Evolutionary conservation across 2,797 vertebrate species (phyloP).

Genomic region (Sebastes alutus): DNA sequence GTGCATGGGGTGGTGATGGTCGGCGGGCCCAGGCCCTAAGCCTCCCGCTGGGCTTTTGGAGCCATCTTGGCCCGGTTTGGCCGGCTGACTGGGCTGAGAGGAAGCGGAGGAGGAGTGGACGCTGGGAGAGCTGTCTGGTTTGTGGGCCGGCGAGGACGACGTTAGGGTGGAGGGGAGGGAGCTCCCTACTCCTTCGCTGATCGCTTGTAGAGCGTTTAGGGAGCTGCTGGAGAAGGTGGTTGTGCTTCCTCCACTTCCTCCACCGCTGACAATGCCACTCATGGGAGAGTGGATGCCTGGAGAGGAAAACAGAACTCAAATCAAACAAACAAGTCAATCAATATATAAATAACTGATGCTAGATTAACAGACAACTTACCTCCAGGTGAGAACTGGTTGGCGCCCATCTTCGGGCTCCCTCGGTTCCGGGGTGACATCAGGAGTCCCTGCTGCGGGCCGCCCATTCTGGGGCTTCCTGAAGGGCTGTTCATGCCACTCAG

Average conservation of each 20-base stretch:
- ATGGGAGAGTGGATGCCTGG: constrained; percentile 94
- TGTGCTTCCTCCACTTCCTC: constrained; percentile 82
- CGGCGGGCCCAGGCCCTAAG: constrained; percentile 79
- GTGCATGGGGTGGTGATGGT: constrained; percentile 75
- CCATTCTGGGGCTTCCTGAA: constrained; percentile 90
- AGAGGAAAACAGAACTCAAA: background rate
- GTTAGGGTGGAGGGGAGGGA: constrained; percentile 91
- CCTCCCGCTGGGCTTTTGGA: constrained; percentile 89
- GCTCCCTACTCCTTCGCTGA: constrained; percentile 96
- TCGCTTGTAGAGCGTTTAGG: constrained; percentile 95
- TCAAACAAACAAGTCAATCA: background rate
- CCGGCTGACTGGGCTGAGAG: constrained; percentile 80
- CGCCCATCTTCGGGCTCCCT: constrained; percentile 94
- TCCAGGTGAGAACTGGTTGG: constrained; percentile 95
- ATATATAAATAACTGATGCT: background rate
- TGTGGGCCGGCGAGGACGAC: constrained; percentile 90
- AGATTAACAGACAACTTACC: constrained; percentile 75
- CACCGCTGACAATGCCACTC: constrained; percentile 85
- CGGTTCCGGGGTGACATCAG: constrained; percentile 93
- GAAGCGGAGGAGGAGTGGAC: constrained; percentile 89
- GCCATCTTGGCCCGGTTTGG: constrained; percentile 79
- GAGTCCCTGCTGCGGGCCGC: constrained; percentile 88
- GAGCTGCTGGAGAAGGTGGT: constrained; percentile 96
- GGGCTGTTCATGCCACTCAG: constrained; percentile 91
- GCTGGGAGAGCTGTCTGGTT: constrained; percentile 90